Conservation (phyloP, 2,113 vertebrate genomes). For the Arvicanthis niloticus region DNA sequence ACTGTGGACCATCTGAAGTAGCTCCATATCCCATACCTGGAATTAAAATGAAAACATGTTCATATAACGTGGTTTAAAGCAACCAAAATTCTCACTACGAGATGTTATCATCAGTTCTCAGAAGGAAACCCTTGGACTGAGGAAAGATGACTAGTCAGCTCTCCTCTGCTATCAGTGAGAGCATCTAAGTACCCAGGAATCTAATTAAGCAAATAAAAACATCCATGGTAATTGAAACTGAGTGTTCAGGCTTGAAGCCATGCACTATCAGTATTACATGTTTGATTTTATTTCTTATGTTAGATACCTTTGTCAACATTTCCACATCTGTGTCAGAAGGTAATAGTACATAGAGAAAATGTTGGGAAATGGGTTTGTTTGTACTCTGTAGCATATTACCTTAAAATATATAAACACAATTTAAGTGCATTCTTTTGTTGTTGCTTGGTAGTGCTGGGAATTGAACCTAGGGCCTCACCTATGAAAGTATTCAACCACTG, state of each 20-base stretch:
- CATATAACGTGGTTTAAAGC: no score
- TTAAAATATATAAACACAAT: background rate
- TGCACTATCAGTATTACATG: background rate
- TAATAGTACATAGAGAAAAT: background rate
- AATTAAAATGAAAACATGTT: no score
- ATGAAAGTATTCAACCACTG: background rate
- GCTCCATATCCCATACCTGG: no score
- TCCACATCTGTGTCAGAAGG: background rate
- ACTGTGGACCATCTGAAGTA: no score
- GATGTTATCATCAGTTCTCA: conserved; percentile 9
- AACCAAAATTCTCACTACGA: background rate
- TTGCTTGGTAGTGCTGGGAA: background rate
- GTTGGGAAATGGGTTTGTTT: conserved; percentile 1
- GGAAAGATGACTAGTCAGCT: background rate
- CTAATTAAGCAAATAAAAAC: background rate
- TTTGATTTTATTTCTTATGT: background rate
- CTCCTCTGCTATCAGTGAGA: background rate
- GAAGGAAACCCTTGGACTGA: background rate
- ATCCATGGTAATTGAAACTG: background rate
- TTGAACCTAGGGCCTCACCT: no score
- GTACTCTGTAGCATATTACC: background rate
- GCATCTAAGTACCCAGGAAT: background rate
- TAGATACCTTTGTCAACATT: background rate
- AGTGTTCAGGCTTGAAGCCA: background rate
- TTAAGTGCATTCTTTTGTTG: background rate